These are phyloP conservation scores for Drosophila niveifrons DNA, from an alignment of 2,888 invertebrate species.

Conservation along the genomic window DNA sequence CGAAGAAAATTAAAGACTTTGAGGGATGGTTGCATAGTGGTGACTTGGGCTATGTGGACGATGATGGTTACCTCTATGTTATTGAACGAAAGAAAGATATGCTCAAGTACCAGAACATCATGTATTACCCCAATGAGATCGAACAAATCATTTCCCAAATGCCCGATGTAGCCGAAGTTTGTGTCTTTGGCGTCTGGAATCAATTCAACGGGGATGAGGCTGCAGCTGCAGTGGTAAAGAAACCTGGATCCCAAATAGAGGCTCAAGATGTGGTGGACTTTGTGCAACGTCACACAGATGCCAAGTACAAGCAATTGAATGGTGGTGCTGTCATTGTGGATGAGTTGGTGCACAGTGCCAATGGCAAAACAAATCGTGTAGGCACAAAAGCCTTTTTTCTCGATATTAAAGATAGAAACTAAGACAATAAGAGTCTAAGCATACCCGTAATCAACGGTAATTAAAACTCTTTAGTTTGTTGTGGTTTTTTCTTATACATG, in stretches of 20 bases:
- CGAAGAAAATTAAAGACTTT: conserved; percentile 61
- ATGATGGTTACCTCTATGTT: conserved; percentile 76
- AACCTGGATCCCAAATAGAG: conserved; percentile 52
- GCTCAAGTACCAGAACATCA: conserved; percentile 74
- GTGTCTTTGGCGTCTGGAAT: conserved; percentile 80
- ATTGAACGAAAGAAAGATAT: conserved; percentile 81
- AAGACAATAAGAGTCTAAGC: too few relatives aligned
- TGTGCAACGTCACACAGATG: conserved; percentile 58
- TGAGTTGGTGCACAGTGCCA: conserved; percentile 68
- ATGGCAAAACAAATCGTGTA: conserved; percentile 72
- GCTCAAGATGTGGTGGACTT: conserved; percentile 77
- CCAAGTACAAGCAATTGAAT: conserved; percentile 74
- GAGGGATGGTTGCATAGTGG: conserved; percentile 82
- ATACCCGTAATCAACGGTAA: too few relatives aligned
- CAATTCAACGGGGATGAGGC: conserved; percentile 75
- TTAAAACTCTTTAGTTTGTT: too few relatives aligned
- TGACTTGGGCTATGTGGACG: conserved; percentile 83
- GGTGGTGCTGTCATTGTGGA: conserved; percentile 78
- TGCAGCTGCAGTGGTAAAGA: conserved; percentile 77
- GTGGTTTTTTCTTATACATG: too few relatives aligned
- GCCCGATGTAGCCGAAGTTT: conserved; percentile 75
- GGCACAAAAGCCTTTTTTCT: conserved; percentile 59
- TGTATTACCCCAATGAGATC: conserved; percentile 80
- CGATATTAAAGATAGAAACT: conserved; percentile 35
- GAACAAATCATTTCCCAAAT: conserved; percentile 74